These are phyloP conservation scores for Lerista edwardsae DNA, from an alignment of 2,797 vertebrate genomes.

Conservation along the genomic window DNA sequence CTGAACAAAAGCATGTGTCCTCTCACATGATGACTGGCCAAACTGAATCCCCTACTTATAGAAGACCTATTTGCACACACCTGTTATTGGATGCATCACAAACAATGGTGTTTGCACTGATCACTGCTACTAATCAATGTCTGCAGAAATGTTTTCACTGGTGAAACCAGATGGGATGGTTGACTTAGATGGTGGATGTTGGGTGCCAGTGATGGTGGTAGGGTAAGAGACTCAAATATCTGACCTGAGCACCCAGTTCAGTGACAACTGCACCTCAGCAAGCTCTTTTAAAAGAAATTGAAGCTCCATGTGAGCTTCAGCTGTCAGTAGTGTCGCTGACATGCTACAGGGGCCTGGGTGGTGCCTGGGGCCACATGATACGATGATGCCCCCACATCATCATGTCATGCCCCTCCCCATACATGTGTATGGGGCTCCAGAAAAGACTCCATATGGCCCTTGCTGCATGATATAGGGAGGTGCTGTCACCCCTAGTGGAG, in stretches of 20 bases:
- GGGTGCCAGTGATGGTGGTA: neutral
- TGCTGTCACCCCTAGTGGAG: too few species aligned
- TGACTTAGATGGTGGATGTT: neutral
- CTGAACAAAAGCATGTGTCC: neutral
- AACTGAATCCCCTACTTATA: neutral
- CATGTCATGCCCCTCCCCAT: too few species aligned
- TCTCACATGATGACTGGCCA: neutral
- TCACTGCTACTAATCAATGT: neutral
- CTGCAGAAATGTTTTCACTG: neutral
- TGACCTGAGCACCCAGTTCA: neutral
- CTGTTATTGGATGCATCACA: neutral
- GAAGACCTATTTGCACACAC: neutral
- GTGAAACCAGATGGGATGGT: too few species aligned
- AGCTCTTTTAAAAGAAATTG: neutral
- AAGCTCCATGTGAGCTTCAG: too few species aligned
- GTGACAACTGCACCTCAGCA: neutral
- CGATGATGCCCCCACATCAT: too few species aligned
- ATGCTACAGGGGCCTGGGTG: too few species aligned
- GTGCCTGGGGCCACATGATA: too few species aligned
- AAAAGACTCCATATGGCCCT: too few species aligned
- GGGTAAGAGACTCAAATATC: neutral
- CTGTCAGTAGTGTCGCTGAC: too few species aligned
- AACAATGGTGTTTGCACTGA: neutral
- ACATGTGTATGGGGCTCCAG: too few species aligned
- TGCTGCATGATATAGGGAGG: too few species aligned